Evolutionary conservation across 2,113 vertebrate species (phyloP).

Genomic region (Megaleporinus macrocephalus): DNA sequence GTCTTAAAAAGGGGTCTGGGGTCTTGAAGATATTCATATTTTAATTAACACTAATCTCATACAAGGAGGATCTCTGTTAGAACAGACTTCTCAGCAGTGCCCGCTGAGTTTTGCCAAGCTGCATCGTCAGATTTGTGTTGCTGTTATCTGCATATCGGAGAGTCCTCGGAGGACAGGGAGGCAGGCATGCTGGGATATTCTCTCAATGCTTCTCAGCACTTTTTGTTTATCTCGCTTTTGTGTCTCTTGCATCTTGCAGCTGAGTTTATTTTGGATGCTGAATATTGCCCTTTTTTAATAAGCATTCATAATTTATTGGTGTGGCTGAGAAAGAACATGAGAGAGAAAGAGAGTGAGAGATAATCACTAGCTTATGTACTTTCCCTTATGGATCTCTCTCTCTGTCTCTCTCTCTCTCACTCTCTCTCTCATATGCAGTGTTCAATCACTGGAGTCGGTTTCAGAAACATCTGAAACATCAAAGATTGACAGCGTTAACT

Average conservation of each 20-base stretch:
- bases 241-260: conserved; percentile 55
- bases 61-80: neutral
- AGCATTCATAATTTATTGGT: conserved; percentile 79
- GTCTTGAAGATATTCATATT: neutral
- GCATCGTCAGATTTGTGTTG: conserved; percentile 20
- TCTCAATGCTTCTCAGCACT: conserved; percentile 63
- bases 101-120: neutral
- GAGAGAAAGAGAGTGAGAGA: conserved; percentile 32
- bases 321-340: conserved; percentile 39
- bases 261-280: conserved; percentile 74
- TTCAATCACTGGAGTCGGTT: neutral
- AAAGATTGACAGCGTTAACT: conserved; percentile 23
- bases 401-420: conserved; percentile 16
- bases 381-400: conserved; percentile 57
- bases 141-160: conserved; percentile 49
- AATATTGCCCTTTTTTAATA: conserved; percentile 82
- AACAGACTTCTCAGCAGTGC: neutral
- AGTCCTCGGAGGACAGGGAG: conserved; percentile 29
- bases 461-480: neutral
- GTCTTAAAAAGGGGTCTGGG: neutral
- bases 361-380: conserved; percentile 57
- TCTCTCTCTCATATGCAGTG: conserved; percentile 12
- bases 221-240: conserved; percentile 71
- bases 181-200: too few species aligned
- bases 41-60: neutral